These are phyloP conservation scores for Drosophila sucinea DNA, from an alignment of 1,140 invertebrate genomes.

Conservation along the genomic window DNA sequence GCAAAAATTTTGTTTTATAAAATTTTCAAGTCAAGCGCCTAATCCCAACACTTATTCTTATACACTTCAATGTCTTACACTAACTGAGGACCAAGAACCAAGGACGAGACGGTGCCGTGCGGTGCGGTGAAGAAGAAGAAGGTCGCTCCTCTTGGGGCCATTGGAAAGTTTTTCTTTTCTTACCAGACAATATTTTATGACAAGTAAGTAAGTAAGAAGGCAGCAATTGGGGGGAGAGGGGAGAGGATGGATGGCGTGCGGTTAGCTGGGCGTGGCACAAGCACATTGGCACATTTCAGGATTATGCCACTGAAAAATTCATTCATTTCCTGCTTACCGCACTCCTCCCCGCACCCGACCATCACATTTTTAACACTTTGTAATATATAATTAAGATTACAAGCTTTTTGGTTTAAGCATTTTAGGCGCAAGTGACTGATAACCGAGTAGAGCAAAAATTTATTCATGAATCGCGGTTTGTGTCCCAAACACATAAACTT, in stretches of 20 bases:
- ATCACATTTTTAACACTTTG: conserved; percentile 66
- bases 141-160: conserved; percentile 54
- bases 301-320: conserved; percentile 81
- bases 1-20: conserved; percentile 82
- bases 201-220: conserved; percentile 49
- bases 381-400: conserved; percentile 82
- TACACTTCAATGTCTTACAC: conserved; percentile 79
- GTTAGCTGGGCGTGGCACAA: conserved; percentile 51
- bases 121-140: conserved; percentile 8
- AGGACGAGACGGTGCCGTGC: neutral
- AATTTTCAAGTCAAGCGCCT: conserved; percentile 81
- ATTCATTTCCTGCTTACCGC: conserved; percentile 67
- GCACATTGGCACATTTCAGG: conserved; percentile 74
- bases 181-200: conserved; percentile 81
- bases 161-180: conserved; percentile 79
- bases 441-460: conserved; percentile 71
- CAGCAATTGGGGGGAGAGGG: neutral
- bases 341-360: neutral
- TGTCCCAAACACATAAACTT: conserved; percentile 26
- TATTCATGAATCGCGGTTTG: conserved; percentile 57
- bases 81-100: conserved; percentile 36
- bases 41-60: conserved; percentile 82
- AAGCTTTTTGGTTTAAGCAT: conserved; percentile 71
- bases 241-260: conserved; percentile 33
- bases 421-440: conserved; percentile 70